phyloP scores from a whole-genome alignment of 2,113 vertebrate genomes.

The Smithornis capensis region DNA sequence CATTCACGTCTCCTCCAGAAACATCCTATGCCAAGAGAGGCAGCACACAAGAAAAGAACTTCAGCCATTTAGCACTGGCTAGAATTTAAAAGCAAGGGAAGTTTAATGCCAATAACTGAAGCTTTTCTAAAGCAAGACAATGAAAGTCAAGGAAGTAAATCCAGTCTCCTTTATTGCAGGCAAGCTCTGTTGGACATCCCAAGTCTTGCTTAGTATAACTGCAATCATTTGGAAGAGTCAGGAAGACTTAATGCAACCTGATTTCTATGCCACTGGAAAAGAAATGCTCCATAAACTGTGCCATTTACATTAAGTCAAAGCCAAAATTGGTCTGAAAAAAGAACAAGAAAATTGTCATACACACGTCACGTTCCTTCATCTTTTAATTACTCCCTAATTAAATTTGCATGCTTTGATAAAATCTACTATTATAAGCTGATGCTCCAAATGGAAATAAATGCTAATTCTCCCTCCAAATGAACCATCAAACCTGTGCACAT shows the following conservation, averaged over 20 bases:
- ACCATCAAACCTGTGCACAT: not conserved
- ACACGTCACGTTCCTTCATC: not conserved
- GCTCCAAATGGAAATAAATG: slow-evolving; percentile 48
- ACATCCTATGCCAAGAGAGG: not conserved
- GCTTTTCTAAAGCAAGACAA: not conserved
- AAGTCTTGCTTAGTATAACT: not conserved
- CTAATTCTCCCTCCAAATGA: slow-evolving; percentile 20
- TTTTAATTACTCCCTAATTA: slow-evolving; percentile 54
- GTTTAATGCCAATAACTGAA: not conserved
- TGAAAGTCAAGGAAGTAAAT: not conserved
- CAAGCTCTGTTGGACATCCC: not conserved
- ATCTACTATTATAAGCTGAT: slow-evolving; percentile 1
- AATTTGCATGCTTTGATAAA: slow-evolving; percentile 42
- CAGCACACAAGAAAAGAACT: not conserved
- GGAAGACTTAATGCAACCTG: not conserved
- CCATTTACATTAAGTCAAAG: not conserved
- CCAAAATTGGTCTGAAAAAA: slow-evolving; percentile 18
- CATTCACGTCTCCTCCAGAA: not conserved
- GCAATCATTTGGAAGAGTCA: not conserved
- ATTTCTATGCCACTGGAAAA: not conserved
- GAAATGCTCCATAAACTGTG: not conserved
- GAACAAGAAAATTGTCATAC: not conserved
- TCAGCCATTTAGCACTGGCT: not conserved
- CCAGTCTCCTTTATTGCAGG: not conserved
- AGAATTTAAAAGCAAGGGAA: not conserved